Evolutionary conservation across 1,140 invertebrate species (phyloP), one percentile per base, ranked within the genome.

Genomic region (Cyclargus thomasi): DNA sequence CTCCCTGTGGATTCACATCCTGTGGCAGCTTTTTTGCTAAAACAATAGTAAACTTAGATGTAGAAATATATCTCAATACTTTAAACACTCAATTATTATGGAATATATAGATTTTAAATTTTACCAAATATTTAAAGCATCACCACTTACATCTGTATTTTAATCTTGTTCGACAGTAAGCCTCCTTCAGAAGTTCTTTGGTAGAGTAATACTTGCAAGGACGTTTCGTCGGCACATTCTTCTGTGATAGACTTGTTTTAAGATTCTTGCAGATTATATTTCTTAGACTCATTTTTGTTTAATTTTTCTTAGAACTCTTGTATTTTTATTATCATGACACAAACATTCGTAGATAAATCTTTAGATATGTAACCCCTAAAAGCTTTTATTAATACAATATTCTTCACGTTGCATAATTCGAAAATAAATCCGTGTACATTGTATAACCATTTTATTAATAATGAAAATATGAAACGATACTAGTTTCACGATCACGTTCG

Each of bases 1-100:
- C 97, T 18, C 95, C 96, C 75, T 93, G 92, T 0, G 94, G 92
- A 80, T 97, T 95, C 0, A 98, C 96, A 92, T 97, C 95, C 77
- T 94, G 93, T 18, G 97, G 96, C 11, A 97, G 88, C 79, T 97
- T 97, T 83, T 97, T 97, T 1, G 96, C 96, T 97, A 82, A 74
- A 92, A 90, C n/a, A n/a, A n/a, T n/a, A n/a, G n/a, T n/a, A 68
- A 67, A 65, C 63, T 47, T 29, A 29, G 8, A 29, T 29, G 29
- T 29, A 29, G 8, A 8, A 29, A 29, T n/a, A n/a, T n/a, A 29
- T 29, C 8, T 29, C 5, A 23, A 4, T 8, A 29, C 29, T 8
- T 29, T 29, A 29, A 29, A 29, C 29, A 29, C 8, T 29, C 5
- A 1, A 29, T 1, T 29, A 29, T 2, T 29, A 29, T 29, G 1